Percentiles rank a stretch among this genome's conserved stretches.
phyloP scores from a whole-genome alignment of 2,113 vertebrate species.

The Peromyscus californicus region DNA sequence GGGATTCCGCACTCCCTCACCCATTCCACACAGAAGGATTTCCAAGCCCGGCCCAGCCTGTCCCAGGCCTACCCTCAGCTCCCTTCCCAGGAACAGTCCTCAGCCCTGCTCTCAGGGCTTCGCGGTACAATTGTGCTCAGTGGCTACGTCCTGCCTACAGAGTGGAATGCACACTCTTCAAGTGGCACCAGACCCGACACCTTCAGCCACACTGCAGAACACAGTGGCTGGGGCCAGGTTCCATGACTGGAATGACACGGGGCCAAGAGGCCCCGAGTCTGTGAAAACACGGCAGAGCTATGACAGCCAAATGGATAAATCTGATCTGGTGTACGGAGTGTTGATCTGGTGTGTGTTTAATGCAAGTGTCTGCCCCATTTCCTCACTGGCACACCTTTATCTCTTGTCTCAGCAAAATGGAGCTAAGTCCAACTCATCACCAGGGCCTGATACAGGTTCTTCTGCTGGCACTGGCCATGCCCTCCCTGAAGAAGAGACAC shows the following conservation, averaged over 20 bases:
- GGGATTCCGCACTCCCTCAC: not conserved
- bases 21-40: not conserved
- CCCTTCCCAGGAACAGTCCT: not conserved
- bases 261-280: not conserved
- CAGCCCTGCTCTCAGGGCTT: too few species aligned
- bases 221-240: not conserved
- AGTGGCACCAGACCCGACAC: not conserved
- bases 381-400: rapidly evolving
- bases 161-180: not conserved
- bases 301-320: too few species aligned
- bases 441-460: not conserved
- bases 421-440: not conserved
- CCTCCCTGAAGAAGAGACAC: not conserved
- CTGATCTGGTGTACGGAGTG: rapidly evolving
- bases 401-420: not conserved
- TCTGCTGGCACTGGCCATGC: not conserved
- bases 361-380: rapidly evolving
- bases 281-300: not conserved
- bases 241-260: not conserved
- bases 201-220: too few species aligned
- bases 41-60: not conserved
- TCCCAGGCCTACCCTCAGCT: rapidly evolving
- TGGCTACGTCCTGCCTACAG: not conserved
- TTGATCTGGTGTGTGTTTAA: rapidly evolving
- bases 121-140: rapidly evolving